phyloP scores from a whole-genome alignment of 2,888 invertebrate genomes.

The Erannis defoliaria region DNA sequence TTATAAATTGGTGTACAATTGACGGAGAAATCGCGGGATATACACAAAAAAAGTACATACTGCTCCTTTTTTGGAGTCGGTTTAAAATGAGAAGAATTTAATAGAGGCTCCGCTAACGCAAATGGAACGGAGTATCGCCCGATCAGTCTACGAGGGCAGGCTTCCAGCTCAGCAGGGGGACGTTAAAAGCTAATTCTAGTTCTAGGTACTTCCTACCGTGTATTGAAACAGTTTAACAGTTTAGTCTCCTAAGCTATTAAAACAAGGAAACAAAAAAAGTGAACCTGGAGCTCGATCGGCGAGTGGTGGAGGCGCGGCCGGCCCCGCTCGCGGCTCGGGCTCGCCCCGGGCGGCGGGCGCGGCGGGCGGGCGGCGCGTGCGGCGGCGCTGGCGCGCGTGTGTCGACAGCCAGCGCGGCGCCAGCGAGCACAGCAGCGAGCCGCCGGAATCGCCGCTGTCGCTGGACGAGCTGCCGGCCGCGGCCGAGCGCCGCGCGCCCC shows the following conservation, averaged over 20 bases:
- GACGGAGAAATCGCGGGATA: too few species aligned
- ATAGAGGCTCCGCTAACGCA: too few species aligned
- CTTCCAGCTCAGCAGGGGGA: too few species aligned
- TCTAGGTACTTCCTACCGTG: too few species aligned
- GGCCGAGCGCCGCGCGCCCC: slow-evolving; percentile 12
- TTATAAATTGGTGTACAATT: too few species aligned
- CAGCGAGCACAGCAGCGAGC: slow-evolving; percentile 70
- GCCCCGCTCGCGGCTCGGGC: slow-evolving; percentile 56
- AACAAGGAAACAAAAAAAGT: not conserved
- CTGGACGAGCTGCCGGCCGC: slow-evolving; percentile 58
- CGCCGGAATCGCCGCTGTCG: slow-evolving; percentile 70
- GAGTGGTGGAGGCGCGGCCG: slow-evolving; percentile 65
- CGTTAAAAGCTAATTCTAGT: too few species aligned
- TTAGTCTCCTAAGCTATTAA: not conserved
- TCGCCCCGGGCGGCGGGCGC: slow-evolving; percentile 47
- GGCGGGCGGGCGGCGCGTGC: slow-evolving; percentile 42
- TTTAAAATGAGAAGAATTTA: too few species aligned
- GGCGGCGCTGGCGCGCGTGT: slow-evolving; percentile 50
- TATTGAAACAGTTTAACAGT: not conserved
- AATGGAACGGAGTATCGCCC: too few species aligned
- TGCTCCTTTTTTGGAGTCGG: too few species aligned
- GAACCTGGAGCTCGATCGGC: slow-evolving; percentile 19
- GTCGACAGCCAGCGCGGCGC: slow-evolving; percentile 74
- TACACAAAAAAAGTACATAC: too few species aligned
- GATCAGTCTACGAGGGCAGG: too few species aligned